A percentile compares a stretch with the other conserved stretches of the same genome.
phyloP scores from a whole-genome alignment of 1,140 invertebrate species.

The Drosophila pallidifrons region DNA sequence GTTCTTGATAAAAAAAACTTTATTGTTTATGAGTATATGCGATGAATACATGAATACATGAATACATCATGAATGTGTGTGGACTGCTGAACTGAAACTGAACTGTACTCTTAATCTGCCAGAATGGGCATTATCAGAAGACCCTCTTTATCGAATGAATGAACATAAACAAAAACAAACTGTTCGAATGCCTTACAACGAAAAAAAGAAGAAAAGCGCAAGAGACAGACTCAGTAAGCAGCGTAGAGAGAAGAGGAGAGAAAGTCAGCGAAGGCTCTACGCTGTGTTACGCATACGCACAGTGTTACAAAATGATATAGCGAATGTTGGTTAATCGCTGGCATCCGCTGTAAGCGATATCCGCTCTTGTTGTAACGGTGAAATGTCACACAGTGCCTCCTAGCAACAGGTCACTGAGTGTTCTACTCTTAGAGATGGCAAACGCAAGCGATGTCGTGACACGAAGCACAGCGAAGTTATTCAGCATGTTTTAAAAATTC shows the following conservation, averaged over 20 bases:
- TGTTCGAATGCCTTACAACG: slow-evolving; percentile 1
- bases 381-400: slow-evolving; percentile 11
- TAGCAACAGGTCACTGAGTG: slow-evolving; percentile 51
- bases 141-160: slow-evolving; percentile 24
- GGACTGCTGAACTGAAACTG: slow-evolving; percentile 17
- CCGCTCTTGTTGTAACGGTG: slow-evolving; percentile 18
- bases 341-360: slow-evolving; percentile 37
- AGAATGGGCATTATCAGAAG: slow-evolving; percentile 19
- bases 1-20: slow-evolving; percentile 29
- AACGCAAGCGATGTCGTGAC: no score
- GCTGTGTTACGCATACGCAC: slow-evolving; percentile 59
- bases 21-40: slow-evolving; percentile 7
- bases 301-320: slow-evolving; percentile 42
- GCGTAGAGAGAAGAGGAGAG: not conserved
- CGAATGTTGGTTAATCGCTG: not conserved
- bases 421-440: slow-evolving; percentile 1
- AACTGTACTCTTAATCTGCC: slow-evolving; percentile 23
- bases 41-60: slow-evolving; percentile 8
- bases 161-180: slow-evolving; percentile 57
- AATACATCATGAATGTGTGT: slow-evolving; percentile 4
- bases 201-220: slow-evolving; percentile 2
- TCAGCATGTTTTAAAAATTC: no score
- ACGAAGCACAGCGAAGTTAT: no score
- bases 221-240: not conserved
- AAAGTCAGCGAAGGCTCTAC: not conserved